Evolutionary conservation across 2,888 invertebrate species (phyloP).

Genomic region (Orthonevra nobilis): DNA sequence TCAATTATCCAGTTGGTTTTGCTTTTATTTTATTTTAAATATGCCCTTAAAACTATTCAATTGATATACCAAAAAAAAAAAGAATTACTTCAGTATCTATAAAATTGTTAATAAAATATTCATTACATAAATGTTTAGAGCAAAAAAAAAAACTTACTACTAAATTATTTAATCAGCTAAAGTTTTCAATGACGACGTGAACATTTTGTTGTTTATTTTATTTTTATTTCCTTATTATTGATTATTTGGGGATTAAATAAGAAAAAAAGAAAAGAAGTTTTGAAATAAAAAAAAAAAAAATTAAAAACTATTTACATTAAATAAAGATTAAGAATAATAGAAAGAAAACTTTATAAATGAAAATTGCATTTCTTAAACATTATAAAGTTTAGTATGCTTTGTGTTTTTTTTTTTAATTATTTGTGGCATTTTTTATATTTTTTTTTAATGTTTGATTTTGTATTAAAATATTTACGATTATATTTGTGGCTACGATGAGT

Average conservation of each 20-base stretch:
- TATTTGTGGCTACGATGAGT: constrained; percentile 23
- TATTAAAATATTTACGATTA: constrained; percentile 25
- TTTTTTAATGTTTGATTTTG: constrained; percentile 36
- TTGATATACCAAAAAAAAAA: constrained; percentile 67
- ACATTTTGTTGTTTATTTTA: constrained; percentile 48
- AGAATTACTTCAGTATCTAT: constrained; percentile 68
- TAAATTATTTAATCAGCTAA: constrained; percentile 57
- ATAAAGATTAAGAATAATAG: constrained; percentile 34
- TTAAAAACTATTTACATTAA: constrained; percentile 75
- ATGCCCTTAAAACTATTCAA: constrained; percentile 60
- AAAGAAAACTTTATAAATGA: constrained; percentile 43
- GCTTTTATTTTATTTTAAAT: constrained; percentile 59
- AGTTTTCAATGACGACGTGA: constrained; percentile 48
- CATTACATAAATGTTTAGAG: constrained; percentile 66
- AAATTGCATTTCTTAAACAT: too few species aligned
- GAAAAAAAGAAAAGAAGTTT: constrained; percentile 75
- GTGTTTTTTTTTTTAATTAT: constrained; percentile 34
- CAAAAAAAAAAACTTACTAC: constrained; percentile 40
- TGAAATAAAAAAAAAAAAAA: constrained; percentile 73
- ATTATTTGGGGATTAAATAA: constrained; percentile 50
- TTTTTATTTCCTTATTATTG: constrained; percentile 32
- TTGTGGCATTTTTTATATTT: constrained; percentile 42
- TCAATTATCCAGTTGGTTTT: constrained; percentile 52
- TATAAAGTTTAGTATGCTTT: constrained; percentile 35
- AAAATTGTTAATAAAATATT: constrained; percentile 71